phyloP scores from a whole-genome alignment of 1,140 invertebrate genomes.

The Formica exsecta region DNA sequence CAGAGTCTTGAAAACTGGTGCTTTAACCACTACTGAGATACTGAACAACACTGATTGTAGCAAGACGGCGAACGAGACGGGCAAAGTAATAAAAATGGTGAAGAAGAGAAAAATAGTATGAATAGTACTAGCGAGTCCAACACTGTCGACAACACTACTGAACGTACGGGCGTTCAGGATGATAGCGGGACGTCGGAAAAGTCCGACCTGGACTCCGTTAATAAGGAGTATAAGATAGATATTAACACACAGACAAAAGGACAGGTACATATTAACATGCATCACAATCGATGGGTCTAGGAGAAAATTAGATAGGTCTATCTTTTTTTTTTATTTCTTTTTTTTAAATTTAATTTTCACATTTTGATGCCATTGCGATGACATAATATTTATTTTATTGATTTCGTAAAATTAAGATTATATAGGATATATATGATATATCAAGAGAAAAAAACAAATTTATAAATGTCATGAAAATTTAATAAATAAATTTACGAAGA shows the following conservation, averaged over 20 bases:
- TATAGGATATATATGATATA: not conserved
- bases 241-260: constrained; percentile 70
- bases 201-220: constrained; percentile 57
- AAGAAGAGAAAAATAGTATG: constrained; percentile 44
- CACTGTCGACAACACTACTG: constrained; percentile 53
- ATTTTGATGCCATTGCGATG: not conserved
- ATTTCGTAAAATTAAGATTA: not conserved
- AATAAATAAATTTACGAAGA: not conserved
- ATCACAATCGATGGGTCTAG: constrained; percentile 40
- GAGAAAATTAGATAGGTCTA: not conserved
- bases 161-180: constrained; percentile 24
- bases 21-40: constrained; percentile 55
- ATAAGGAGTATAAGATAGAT: constrained; percentile 64
- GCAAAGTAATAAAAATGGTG: constrained; percentile 57
- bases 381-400: not conserved
- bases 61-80: constrained; percentile 64
- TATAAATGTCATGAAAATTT: not conserved
- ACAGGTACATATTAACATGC: constrained; percentile 77
- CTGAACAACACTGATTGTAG: constrained; percentile 73
- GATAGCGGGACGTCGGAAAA: constrained; percentile 53
- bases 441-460: not conserved
- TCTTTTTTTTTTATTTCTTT: not conserved
- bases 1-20: constrained; percentile 35
- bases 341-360: not conserved
- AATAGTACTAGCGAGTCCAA: constrained; percentile 53